phyloP scores from a whole-genome alignment of 2,797 vertebrate species.

The Aratinga solstitialis region DNA sequence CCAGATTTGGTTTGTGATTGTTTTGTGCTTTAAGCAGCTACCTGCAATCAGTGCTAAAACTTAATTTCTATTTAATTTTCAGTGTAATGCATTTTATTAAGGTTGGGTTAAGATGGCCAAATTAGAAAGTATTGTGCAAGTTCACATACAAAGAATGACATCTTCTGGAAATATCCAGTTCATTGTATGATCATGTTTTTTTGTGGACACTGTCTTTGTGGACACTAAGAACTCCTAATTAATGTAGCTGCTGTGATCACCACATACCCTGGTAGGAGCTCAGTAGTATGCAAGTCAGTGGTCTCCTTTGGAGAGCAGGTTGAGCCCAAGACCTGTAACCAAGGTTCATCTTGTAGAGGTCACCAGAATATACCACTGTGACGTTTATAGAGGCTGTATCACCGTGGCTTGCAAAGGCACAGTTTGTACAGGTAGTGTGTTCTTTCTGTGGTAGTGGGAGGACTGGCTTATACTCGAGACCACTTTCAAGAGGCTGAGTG shows the following conservation, averaged over 20 bases:
- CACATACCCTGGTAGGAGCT: not conserved
- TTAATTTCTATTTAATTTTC: not conserved
- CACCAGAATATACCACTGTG: not conserved
- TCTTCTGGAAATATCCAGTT: not conserved
- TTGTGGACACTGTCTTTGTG: not conserved
- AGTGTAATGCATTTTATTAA: not conserved
- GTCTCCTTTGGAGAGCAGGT: not conserved
- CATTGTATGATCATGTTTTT: not conserved
- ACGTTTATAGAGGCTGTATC: not conserved
- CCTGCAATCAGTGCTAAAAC: not conserved
- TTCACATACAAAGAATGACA: not conserved
- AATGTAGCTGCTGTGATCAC: not conserved
- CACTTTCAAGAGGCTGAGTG: not conserved
- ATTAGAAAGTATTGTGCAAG: not conserved
- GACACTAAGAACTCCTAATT: not conserved
- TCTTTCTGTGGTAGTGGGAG: not conserved
- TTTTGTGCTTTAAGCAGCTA: not conserved
- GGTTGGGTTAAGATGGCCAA: not conserved
- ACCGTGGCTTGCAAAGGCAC: not conserved
- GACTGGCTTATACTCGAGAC: not conserved
- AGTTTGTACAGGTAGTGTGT: not conserved
- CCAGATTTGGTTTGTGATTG: not conserved
- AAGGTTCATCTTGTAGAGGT: not conserved
- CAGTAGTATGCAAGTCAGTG: not conserved
- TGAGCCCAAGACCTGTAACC: not conserved